Conservation (phyloP, 2,888 invertebrate genomes). For the Eristalis pertinax region DNA sequence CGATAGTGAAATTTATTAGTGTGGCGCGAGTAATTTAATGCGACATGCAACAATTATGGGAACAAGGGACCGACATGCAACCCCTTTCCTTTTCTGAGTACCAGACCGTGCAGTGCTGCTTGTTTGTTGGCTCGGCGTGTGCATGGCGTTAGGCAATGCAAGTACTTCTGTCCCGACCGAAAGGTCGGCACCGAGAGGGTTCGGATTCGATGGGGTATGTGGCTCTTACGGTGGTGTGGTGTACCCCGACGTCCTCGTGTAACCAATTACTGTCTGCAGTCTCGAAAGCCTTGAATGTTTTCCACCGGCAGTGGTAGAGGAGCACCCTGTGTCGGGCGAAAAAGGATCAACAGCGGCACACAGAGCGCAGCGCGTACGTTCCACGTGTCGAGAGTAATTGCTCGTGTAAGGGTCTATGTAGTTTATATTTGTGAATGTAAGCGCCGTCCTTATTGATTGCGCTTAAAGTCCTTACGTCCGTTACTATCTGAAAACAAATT, state of each 20-base stretch:
- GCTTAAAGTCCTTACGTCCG: slow-evolving; percentile 36
- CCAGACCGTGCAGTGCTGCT: slow-evolving; percentile 14
- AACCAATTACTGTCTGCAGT: not conserved
- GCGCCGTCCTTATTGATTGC: slow-evolving; percentile 60
- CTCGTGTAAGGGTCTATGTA: slow-evolving; percentile 40
- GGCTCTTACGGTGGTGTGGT: not conserved
- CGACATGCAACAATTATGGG: slow-evolving; percentile 75
- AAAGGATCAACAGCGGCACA: slow-evolving; percentile 50
- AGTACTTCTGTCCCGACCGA: slow-evolving; percentile 24
- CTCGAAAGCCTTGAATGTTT: slow-evolving; percentile 9
- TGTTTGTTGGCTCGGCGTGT: slow-evolving; percentile 8
- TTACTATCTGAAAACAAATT: slow-evolving; percentile 55
- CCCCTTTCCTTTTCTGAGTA: slow-evolving; percentile 10
- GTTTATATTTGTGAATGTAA: slow-evolving; percentile 62
- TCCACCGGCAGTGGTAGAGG: slow-evolving; percentile 16
- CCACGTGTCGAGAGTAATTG: slow-evolving; percentile 51
- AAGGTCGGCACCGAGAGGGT: slow-evolving; percentile 42
- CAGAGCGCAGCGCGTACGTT: not conserved
- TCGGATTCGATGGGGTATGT: slow-evolving; percentile 26
- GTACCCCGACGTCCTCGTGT: not conserved
- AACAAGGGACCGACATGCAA: slow-evolving; percentile 55
- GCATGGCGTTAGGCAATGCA: slow-evolving; percentile 32
- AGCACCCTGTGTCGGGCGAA: slow-evolving; percentile 26
- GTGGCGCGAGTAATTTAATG: slow-evolving; percentile 74
- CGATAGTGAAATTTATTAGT: slow-evolving; percentile 75